phyloP scores from a whole-genome alignment of 2,888 invertebrate species.

The Rhagonycha fulva region DNA sequence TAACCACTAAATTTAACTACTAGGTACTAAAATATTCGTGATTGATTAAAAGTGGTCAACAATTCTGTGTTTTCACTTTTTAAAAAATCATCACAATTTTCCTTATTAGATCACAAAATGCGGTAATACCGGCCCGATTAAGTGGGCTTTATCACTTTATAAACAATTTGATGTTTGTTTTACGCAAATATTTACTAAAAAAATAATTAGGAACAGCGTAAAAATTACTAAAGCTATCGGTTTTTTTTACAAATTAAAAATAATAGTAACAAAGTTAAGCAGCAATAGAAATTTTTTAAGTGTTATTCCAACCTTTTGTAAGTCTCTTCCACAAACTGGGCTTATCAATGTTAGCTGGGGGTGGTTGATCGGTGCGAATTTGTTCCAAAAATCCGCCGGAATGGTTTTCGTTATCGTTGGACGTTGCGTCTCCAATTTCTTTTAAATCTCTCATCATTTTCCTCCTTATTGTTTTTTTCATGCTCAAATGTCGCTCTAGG shows the following conservation, averaged over 20 bases:
- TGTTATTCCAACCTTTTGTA: conserved; percentile 54
- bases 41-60: background rate
- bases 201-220: conserved; percentile 23
- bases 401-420: conserved; percentile 43
- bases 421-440: conserved; percentile 59
- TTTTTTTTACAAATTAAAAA: background rate
- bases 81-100: background rate
- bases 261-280: background rate
- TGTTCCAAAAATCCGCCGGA: conserved; percentile 53
- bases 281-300: conserved; percentile 19
- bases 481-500: conserved; percentile 79
- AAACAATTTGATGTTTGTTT: background rate
- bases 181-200: background rate
- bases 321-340: conserved; percentile 55
- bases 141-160: background rate
- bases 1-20: background rate
- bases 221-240: conserved; percentile 20
- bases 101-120: background rate
- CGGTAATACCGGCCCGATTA: background rate
- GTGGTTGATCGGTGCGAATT: conserved; percentile 54
- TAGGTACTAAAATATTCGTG: background rate
- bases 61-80: background rate
- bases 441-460: conserved; percentile 84
- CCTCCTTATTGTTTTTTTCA: conserved; percentile 85
- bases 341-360: conserved; percentile 54